Evolutionary conservation across 1,140 invertebrate species (phyloP), one percentile per base, ranked within the genome.

Genomic region (Scaptodrosophila lebanonensis): DNA sequence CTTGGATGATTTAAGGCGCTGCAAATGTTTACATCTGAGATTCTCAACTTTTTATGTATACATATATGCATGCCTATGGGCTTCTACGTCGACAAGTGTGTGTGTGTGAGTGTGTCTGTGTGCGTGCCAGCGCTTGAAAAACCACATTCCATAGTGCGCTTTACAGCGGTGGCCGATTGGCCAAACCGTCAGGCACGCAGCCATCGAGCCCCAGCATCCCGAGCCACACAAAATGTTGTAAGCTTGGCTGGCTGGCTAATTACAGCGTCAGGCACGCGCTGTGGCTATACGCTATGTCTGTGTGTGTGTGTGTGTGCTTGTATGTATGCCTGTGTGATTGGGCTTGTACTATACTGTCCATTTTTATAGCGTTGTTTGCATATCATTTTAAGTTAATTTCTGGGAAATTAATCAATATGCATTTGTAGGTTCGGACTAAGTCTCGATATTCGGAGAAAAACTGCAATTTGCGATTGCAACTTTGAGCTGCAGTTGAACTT

Each of bases 141-240:
- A 82, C 75, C 75, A 52, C 75, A 82, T 82, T 82, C 75, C 75
- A 67, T 67, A 75, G 75, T 82, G 73, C 70, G 73, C 73, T 66
- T 60, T 62, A 53, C 39, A 35, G 43, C 54, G 38, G 32, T 12
- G 25, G n/a, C 44, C 9, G 13, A 35, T 27, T 18, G 48, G 43
- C 44, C 59, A 30, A 43, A 57, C 38, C 44, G 42, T 50, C 43
- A 35, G 36, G 16, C 18, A 17, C 38, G 5, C 66, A 48, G 33
- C 35, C 38, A 54, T 30, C 15, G 51, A 32, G 50, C 39, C 30
- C 42, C 72, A 79, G 75, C 68, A 79, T 79, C 73, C 68, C 29
- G 16, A 32, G 16, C 32, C 45, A 27, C 18, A 39, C 4, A 59
- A 54, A 64, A 58, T 60, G 56, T 43, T 58, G 66, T 70, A 68